Conservation (phyloP, 2,797 vertebrate species). For the Kryptolebias ocellatus region DNA sequence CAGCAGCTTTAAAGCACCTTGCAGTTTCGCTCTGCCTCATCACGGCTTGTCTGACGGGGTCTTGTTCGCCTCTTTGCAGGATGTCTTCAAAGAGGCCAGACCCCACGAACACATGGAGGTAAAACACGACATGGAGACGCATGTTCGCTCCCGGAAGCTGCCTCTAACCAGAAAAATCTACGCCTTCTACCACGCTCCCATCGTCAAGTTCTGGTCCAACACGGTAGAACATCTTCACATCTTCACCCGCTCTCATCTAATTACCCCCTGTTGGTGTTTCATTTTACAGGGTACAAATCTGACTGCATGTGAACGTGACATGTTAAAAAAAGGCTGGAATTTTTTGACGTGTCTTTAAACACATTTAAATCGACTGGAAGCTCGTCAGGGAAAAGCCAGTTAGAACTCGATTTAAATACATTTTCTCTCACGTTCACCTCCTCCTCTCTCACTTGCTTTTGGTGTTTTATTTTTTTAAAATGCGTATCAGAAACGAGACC, state of each 20-base stretch:
- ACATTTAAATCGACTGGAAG: not conserved
- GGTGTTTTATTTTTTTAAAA: slow-evolving; percentile 45
- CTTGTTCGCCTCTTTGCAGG: slow-evolving; percentile 79
- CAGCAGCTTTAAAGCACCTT: not conserved
- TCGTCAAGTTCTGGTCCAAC: slow-evolving; percentile 99
- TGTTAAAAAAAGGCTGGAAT: not conserved
- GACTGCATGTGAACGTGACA: not conserved
- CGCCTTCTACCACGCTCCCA: slow-evolving; percentile 97
- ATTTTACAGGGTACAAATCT: not conserved
- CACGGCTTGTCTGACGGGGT: slow-evolving; percentile 21
- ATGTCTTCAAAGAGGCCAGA: slow-evolving; percentile 93
- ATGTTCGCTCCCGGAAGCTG: slow-evolving; percentile 89
- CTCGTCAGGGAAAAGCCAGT: not conserved
- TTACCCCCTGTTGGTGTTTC: not conserved
- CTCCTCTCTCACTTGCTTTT: slow-evolving; percentile 11
- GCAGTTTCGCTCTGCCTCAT: not conserved
- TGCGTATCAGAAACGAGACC: slow-evolving; percentile 17
- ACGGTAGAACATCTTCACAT: slow-evolving; percentile 86
- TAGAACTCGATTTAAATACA: not conserved
- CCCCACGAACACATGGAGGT: slow-evolving; percentile 83
- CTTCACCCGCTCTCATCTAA: not conserved
- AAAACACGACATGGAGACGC: slow-evolving; percentile 90
- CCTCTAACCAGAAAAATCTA: slow-evolving; percentile 96
- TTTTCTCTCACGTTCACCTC: not conserved
- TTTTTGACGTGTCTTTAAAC: not conserved